Evolutionary conservation across 2,888 invertebrate genomes (phyloP), one percentile per base, ranked within the genome.

Genomic region (Clusia tigrina): DNA sequence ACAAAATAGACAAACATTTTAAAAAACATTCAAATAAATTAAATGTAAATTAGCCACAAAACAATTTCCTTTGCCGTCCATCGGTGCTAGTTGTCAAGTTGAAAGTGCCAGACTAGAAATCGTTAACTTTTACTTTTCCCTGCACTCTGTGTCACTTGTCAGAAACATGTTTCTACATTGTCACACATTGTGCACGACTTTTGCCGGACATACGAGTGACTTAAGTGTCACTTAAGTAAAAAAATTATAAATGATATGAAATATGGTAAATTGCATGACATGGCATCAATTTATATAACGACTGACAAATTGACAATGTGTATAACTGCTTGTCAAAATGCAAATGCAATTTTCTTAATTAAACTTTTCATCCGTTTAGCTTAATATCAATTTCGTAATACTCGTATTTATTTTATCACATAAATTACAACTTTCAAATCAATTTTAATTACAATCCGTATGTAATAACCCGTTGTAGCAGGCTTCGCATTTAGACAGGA

Each of bases 221-320:
- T n/a, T n/a, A 32, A 32, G 12, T 9, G 32, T 12, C 12, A 32
- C 6, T 6, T 32, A 32, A 32, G 32, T 12, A 48, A 52, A 26
- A n/a, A 12, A 54, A 26, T n/a, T 3, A 25, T 25, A 26, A 24
- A 54, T 1, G 17, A 24, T 32, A 32, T 12, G 12, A 25, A 22
- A 25, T 25, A 3, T 2, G 17, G 24, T 15, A 54, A 25, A 54
- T 57, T 57, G 46, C 57, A 38, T 46, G 57, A 46, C 57, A 24
- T 24, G 57, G 18, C 57, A 57, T 12, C 17, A 57, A 38, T 18
- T 55, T 52, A 32, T 9, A 32, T 58, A 58, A 48, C 48, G 51
- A 58, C 48, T 58, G 51, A 58, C 58, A 58, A 58, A 58, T 58
- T 58, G 58, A 58, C 51, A 58, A 20, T n/a, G n/a, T n/a, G 58